Conservation (phyloP, 2,113 vertebrate genomes). For the Diadophis punctatus region DNA sequence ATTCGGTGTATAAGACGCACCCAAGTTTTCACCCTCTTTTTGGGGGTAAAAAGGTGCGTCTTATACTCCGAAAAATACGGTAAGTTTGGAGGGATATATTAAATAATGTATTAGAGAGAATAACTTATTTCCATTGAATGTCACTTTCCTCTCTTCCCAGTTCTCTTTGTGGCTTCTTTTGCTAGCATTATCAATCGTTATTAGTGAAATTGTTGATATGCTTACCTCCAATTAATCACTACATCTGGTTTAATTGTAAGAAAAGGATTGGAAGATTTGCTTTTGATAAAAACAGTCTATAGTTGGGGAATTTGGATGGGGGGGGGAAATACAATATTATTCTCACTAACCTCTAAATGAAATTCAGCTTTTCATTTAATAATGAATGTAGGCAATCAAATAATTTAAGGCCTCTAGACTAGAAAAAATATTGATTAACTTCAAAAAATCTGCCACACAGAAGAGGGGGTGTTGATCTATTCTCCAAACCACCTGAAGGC, state of each 20-base stretch:
- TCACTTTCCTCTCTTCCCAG: neutral
- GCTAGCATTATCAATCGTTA: neutral
- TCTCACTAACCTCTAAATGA: neutral
- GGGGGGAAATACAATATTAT: neutral
- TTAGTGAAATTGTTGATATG: neutral
- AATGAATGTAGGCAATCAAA: neutral
- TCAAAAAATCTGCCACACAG: no score
- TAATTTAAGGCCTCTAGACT: neutral
- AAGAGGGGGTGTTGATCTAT: no score
- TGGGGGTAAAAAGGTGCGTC: no score
- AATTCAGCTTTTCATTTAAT: neutral
- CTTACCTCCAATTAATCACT: neutral
- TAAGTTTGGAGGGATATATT: neutral
- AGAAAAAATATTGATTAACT: neutral
- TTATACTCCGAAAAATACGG: no score
- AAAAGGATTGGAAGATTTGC: neutral
- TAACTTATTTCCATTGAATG: neutral
- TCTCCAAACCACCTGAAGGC: no score
- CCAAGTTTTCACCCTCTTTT: no score
- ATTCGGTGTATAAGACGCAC: no score
- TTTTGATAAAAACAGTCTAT: neutral
- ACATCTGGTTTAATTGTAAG: neutral
- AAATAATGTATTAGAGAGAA: neutral
- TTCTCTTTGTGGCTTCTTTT: neutral
- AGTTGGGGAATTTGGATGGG: neutral